phyloP scores from a whole-genome alignment of 2,113 vertebrate genomes.

The Paedocypris sp. region DNA sequence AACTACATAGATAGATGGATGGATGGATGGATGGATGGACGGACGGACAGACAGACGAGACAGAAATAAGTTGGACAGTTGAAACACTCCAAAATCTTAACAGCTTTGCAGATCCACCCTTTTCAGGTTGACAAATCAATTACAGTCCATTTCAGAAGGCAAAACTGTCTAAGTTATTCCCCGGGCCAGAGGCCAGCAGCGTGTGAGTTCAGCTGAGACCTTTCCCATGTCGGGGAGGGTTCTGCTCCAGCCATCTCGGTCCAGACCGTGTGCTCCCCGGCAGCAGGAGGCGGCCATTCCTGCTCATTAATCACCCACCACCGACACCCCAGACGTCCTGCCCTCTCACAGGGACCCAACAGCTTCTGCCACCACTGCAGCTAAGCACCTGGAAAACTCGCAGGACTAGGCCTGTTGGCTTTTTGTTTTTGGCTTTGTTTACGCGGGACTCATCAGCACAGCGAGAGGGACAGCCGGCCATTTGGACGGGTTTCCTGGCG shows the following conservation, averaged over 20 bases:
- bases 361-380: slow-evolving; percentile 53
- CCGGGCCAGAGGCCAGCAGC: slow-evolving; percentile 34
- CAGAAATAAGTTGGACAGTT: too few species aligned
- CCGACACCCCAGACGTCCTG: slow-evolving; percentile 58
- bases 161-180: slow-evolving; percentile 27
- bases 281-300: slow-evolving; percentile 50
- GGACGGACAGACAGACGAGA: too few species aligned
- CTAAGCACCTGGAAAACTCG: slow-evolving; percentile 58
- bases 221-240: slow-evolving; percentile 33
- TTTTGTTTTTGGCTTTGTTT: slow-evolving; percentile 56
- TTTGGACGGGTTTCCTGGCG: slow-evolving; percentile 66
- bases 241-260: slow-evolving; percentile 50
- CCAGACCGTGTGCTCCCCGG: slow-evolving; percentile 51
- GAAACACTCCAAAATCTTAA: too few species aligned
- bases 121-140: slow-evolving; percentile 40
- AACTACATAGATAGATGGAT: too few species aligned
- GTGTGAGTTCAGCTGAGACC: slow-evolving; percentile 29
- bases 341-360: slow-evolving; percentile 61
- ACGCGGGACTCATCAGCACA: slow-evolving; percentile 61
- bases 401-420: slow-evolving; percentile 11
- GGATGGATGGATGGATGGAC: too few species aligned
- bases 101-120: too few species aligned
- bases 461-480: slow-evolving; percentile 60
- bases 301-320: slow-evolving; percentile 67
- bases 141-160: slow-evolving; percentile 27